A percentile compares a stretch with the other conserved stretches of the same genome.
phyloP scores from a whole-genome alignment of 2,113 vertebrate genomes.

The Ictalurus furcatus region DNA sequence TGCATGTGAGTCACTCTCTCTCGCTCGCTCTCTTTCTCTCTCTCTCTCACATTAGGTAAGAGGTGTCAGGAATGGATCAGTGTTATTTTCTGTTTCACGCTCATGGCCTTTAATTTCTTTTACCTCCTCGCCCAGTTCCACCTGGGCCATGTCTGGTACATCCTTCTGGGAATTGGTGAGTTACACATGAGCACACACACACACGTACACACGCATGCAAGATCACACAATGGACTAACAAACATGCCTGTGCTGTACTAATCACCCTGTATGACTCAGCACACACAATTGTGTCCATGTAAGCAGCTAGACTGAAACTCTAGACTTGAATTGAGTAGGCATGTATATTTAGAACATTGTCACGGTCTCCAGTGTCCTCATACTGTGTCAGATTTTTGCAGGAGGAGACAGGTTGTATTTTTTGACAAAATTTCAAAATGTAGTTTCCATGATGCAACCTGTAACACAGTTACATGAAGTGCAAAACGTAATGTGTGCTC shows the following conservation, averaged over 20 bases:
- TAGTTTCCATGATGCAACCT: conserved; percentile 25
- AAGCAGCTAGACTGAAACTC: conserved; percentile 13
- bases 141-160: conserved; percentile 81
- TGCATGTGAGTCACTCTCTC: background rate
- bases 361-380: conserved; percentile 7
- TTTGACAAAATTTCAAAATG: conserved; percentile 19
- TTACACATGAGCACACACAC: background rate
- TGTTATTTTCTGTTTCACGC: conserved; percentile 89
- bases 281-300: conserved; percentile 16
- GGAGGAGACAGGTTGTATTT: background rate
- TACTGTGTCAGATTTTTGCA: conserved; percentile 9
- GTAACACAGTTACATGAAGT: background rate
- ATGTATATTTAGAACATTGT: conserved; percentile 28
- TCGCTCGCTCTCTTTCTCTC: background rate
- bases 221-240: background rate
- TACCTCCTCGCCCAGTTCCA: conserved; percentile 87
- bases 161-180: conserved; percentile 84
- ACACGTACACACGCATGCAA: background rate
- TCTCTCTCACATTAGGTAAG: conserved; percentile 77
- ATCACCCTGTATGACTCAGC: conserved; percentile 29
- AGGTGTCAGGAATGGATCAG: conserved; percentile 92
- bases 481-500: background rate
- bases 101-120: conserved; percentile 89
- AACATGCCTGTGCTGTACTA: conserved; percentile 16
- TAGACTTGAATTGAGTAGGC: conserved; percentile 6